These are phyloP conservation scores for Peromyscus maniculatus DNA, from an alignment of 2,113 vertebrate genomes.

Conservation along the genomic window DNA sequence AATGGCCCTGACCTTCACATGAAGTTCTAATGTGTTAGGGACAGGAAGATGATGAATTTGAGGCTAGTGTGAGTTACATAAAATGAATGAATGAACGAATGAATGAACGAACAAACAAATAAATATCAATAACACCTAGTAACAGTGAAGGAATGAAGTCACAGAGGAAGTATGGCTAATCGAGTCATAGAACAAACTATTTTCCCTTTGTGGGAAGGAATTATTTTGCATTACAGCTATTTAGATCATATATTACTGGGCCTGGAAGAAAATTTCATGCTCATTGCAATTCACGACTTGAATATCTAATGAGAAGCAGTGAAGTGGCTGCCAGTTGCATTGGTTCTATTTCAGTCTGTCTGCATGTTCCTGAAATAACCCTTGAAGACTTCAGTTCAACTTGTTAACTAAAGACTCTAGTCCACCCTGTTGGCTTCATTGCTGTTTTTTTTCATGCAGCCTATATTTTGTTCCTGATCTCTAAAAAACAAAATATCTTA, in stretches of 20 bases:
- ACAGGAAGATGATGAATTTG: not conserved
- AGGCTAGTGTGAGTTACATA: not conserved
- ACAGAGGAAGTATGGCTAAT: not conserved
- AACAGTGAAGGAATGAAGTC: not conserved
- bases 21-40: too few relatives aligned
- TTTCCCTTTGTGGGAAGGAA: slow-evolving; percentile 37
- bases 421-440: not conserved
- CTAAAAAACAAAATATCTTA: too few relatives aligned
- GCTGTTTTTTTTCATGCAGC: not conserved
- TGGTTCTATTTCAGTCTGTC: slow-evolving; percentile 53
- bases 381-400: slow-evolving; percentile 53
- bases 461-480: not conserved
- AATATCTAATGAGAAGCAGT: slow-evolving; percentile 55
- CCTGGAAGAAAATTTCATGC: slow-evolving; percentile 71
- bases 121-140: not conserved
- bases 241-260: slow-evolving; percentile 55
- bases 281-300: slow-evolving; percentile 70
- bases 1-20: not conserved
- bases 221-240: slow-evolving; percentile 66
- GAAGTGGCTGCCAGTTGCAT: slow-evolving; percentile 69
- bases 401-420: slow-evolving; percentile 58
- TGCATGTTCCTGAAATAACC: slow-evolving; percentile 66
- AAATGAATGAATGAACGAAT: not conserved
- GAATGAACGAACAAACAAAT: not conserved
- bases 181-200: slow-evolving; percentile 19